Evolutionary conservation across 2,888 invertebrate species (phyloP).

Genomic region (Sclerodermus sp.): DNA sequence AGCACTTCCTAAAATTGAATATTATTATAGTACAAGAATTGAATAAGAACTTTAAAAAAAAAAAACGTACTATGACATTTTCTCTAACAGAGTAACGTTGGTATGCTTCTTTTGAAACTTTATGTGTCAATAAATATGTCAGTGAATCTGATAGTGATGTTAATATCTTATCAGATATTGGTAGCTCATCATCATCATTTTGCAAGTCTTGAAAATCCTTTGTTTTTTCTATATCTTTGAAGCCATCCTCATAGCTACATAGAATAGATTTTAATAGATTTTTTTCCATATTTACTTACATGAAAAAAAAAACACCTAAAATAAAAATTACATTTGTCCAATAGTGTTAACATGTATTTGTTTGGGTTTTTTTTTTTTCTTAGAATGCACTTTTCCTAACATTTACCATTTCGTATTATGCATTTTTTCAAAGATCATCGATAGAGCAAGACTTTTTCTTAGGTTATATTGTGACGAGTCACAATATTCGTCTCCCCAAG

Average conservation of each 20-base stretch:
- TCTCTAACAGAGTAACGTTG: constrained; percentile 46
- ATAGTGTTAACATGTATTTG: too few relatives aligned
- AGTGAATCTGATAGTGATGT: constrained; percentile 33
- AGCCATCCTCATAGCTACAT: constrained; percentile 26
- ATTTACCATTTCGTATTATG: too few relatives aligned
- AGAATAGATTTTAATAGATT: constrained; percentile 36
- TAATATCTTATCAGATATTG: constrained; percentile 25
- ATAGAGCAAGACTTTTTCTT: too few relatives aligned
- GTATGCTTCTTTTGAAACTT: constrained; percentile 42
- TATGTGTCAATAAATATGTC: constrained; percentile 36
- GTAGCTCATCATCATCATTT: constrained; percentile 26
- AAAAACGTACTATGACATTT: constrained; percentile 41
- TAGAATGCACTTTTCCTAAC: too few relatives aligned
- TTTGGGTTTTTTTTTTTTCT: too few relatives aligned
- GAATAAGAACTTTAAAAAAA: background rate
- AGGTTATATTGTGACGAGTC: too few relatives aligned
- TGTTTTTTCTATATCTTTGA: constrained; percentile 20
- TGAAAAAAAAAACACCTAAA: background rate
- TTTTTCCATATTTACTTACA: constrained; percentile 32
- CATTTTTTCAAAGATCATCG: too few relatives aligned
- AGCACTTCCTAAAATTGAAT: constrained; percentile 35
- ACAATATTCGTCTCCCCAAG: too few relatives aligned
- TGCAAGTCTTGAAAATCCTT: constrained; percentile 21
- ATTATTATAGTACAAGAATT: background rate
- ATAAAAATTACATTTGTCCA: too few relatives aligned